Evolutionary conservation across 2,113 vertebrate species (phyloP).

Genomic region (Platysternon megacephalum): DNA sequence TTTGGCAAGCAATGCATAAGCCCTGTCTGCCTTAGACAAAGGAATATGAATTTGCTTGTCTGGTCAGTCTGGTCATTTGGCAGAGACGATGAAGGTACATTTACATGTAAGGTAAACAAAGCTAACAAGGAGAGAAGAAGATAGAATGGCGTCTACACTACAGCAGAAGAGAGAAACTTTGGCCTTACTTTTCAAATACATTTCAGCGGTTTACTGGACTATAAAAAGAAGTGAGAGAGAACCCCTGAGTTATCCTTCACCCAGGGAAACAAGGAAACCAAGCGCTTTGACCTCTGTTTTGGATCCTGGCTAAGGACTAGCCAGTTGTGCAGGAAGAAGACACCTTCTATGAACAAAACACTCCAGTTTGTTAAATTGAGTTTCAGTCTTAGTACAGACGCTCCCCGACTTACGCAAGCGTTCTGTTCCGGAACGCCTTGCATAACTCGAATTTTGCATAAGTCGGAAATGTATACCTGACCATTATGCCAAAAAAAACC

Average conservation of each 20-base stretch:
- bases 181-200: neutral
- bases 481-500: too few relatives aligned
- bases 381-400: neutral
- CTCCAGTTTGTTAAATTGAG: too few relatives aligned
- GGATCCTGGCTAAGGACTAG: neutral
- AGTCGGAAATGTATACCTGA: too few relatives aligned
- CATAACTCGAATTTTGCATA: too few relatives aligned
- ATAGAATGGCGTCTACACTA: neutral
- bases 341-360: neutral
- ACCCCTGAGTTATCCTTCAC: neutral
- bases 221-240: neutral
- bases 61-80: neutral
- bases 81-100: neutral
- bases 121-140: neutral
- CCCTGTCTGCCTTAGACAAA: neutral
- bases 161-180: neutral
- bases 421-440: too few relatives aligned
- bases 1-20: neutral
- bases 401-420: too few relatives aligned
- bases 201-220: neutral
- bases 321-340: neutral
- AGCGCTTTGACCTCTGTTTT: neutral
- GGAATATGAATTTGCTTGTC: neutral
- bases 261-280: neutral
- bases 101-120: neutral